These are phyloP conservation scores for Drosophila tripunctata DNA, from an alignment of 2,888 invertebrate genomes.

Conservation along the genomic window DNA sequence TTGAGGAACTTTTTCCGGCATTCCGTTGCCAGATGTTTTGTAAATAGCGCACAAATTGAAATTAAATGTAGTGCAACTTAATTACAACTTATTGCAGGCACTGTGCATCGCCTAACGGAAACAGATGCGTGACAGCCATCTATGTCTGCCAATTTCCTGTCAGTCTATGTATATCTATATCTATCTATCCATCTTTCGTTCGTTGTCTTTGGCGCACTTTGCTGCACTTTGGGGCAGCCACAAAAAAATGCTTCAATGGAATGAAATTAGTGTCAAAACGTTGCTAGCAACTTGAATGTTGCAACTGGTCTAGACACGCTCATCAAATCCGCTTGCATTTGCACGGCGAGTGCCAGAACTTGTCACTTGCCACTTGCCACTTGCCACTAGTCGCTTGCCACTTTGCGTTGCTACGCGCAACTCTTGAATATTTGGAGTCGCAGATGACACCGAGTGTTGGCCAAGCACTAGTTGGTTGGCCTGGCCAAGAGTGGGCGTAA, in stretches of 20 bases:
- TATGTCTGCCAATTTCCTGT: neutral
- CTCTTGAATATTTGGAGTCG: slow-evolving; percentile 43
- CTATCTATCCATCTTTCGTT: neutral
- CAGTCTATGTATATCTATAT: neutral
- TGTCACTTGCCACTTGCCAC: no score
- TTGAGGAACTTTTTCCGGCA: slow-evolving; percentile 36
- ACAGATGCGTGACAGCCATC: slow-evolving; percentile 36
- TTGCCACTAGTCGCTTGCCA: no score
- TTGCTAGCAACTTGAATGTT: slow-evolving; percentile 61
- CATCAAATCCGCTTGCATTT: slow-evolving; percentile 53
- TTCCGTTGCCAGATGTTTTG: slow-evolving; percentile 10
- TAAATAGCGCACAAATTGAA: slow-evolving; percentile 54
- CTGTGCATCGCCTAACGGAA: slow-evolving; percentile 15
- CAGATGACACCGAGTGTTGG: slow-evolving; percentile 37
- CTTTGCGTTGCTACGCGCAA: slow-evolving; percentile 34
- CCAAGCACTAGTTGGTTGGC: slow-evolving; percentile 20
- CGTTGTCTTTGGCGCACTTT: slow-evolving; percentile 15
- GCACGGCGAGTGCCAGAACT: slow-evolving; percentile 19
- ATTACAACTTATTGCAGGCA: slow-evolving; percentile 58
- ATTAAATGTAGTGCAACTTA: slow-evolving; percentile 66
- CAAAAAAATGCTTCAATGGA: slow-evolving; percentile 60
- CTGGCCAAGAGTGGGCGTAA: slow-evolving; percentile 57
- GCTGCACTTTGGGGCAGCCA: slow-evolving; percentile 41
- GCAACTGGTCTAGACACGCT: slow-evolving; percentile 33
- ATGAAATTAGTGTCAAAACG: slow-evolving; percentile 81